Evolutionary conservation across 2,113 vertebrate species (phyloP).

Genomic region (Noctilio leporinus): DNA sequence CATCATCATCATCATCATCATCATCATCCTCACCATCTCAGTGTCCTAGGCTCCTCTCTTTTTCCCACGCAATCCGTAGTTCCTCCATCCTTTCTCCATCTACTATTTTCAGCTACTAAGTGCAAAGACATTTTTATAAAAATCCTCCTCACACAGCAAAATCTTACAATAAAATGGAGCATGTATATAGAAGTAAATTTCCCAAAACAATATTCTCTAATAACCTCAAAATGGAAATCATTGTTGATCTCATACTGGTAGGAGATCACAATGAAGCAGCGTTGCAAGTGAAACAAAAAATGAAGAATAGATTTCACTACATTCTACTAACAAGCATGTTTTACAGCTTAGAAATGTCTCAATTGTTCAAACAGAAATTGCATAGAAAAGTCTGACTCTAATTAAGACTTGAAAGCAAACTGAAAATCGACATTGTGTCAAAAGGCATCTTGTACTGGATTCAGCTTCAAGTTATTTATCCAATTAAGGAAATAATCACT

Average conservation of each 20-base stretch:
- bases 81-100: neutral
- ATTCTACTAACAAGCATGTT: neutral
- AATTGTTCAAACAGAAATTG: constrained; percentile 3
- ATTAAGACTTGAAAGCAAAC: constrained; percentile 57
- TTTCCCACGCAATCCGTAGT: neutral
- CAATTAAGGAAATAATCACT: constrained; percentile 57
- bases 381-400: neutral
- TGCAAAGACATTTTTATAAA: neutral
- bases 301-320: neutral
- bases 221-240: neutral
- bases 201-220: neutral
- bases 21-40: neutral
- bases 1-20: too few relatives aligned
- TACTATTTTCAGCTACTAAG: neutral
- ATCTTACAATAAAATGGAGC: neutral
- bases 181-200: neutral
- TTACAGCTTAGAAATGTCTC: neutral
- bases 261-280: neutral
- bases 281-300: neutral
- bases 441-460: constrained; percentile 30
- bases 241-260: neutral
- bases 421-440: constrained; percentile 48
- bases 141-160: neutral
- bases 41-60: neutral
- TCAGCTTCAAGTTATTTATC: constrained; percentile 47